Conservation (phyloP, 2,113 vertebrate genomes). For the Laterallus jamaicensis region DNA sequence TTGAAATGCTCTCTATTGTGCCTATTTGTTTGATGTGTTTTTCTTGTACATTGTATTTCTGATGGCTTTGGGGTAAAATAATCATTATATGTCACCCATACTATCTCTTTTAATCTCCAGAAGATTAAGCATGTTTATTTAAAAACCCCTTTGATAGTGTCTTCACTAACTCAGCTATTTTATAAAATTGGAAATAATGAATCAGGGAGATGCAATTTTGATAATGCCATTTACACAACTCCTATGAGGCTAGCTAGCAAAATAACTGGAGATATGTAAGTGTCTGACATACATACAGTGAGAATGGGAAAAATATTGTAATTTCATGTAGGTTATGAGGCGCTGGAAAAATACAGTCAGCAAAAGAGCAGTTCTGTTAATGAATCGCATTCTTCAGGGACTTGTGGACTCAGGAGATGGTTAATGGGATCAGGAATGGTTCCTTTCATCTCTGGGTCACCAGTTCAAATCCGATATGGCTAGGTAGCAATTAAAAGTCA, state of each 20-base stretch:
- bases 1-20: constrained; percentile 62
- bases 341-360: constrained; percentile 42
- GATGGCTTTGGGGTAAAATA: constrained; percentile 43
- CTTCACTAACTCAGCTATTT: constrained; percentile 57
- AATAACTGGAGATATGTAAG: background rate
- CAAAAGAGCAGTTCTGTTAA: constrained; percentile 50
- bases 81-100: constrained; percentile 29
- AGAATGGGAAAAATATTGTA: constrained; percentile 53
- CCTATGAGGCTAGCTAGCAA: constrained; percentile 25
- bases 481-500: background rate
- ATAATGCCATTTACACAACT: constrained; percentile 45
- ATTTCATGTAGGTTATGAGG: constrained; percentile 53
- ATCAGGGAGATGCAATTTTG: constrained; percentile 47
- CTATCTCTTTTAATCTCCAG: constrained; percentile 66
- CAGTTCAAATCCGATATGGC: background rate
- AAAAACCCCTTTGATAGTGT: constrained; percentile 62
- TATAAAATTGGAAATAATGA: constrained; percentile 57
- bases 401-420: background rate
- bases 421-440: background rate
- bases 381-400: constrained; percentile 38
- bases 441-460: constrained; percentile 25
- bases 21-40: constrained; percentile 65
- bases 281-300: constrained; percentile 31
- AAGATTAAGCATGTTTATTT: constrained; percentile 68
- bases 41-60: constrained; percentile 24